Evolutionary conservation across 2,797 vertebrate species (phyloP), one percentile per base, ranked within the genome.

Genomic region (Gallirallus australis): DNA sequence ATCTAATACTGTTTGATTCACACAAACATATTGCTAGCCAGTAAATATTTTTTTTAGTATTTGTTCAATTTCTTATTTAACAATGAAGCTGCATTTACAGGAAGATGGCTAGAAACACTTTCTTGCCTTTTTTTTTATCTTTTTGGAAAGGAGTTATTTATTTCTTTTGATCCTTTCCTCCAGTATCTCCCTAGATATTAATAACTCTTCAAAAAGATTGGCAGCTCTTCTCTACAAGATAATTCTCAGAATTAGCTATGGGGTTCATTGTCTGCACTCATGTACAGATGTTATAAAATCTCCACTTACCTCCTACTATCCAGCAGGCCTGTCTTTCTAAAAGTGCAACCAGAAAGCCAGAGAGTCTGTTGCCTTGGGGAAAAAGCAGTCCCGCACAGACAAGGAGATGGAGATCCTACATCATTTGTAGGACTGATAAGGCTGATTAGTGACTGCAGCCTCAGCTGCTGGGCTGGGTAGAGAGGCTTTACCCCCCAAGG

Each of bases 1-100:
- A 95, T 90, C 81, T 83, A 94, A 84, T 84, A 57, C 63, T 35
- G 4, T 70, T 90, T 93, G 59, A 90, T 91, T 94, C 90, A 82
- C 19, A 59, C 33, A 83, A 92, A 64, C 33, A 21, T 66, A 60
- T 52, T 79, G 12, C 82, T 91, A 94, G 85, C 70, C 77, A 95
- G 80, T 60, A 79, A 79, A 73, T 57, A 42, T 52, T 31, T 45
- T 82, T 86, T 53, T 77, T 33, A 84, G n/a, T 42, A 39, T 84
- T 90, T 79, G 11, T 93, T 86, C 56, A 45, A 79, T 79, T 93
- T 80, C 14, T 83, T 83, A 24, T 65, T 94, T 77, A 94, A 69
- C 35, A 40, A 33, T 63, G 77, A 90, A 90, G 60, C 82, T 40
- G 90, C 75, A 86, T 90, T 93, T 94, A 84, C 33, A 76, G 47